These are phyloP conservation scores for Oligia latruncula DNA, from an alignment of 2,888 invertebrate species.

Conservation along the genomic window DNA sequence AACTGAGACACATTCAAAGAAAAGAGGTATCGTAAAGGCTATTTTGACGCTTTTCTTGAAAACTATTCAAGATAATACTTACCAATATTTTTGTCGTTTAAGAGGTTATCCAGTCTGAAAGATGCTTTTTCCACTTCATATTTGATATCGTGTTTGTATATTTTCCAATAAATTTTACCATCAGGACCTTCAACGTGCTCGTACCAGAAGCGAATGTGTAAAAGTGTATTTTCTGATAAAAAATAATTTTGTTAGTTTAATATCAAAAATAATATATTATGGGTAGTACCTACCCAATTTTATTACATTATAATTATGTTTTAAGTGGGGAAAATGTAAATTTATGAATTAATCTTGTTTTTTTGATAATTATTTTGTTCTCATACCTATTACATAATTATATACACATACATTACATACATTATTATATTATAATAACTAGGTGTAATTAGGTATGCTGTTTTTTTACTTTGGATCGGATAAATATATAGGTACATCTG, in stretches of 20 bases:
- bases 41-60: too few relatives aligned
- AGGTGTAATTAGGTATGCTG: too few relatives aligned
- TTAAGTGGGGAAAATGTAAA: background rate
- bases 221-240: constrained; percentile 76
- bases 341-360: background rate
- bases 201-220: constrained; percentile 81
- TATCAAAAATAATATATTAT: background rate
- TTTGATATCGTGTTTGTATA: constrained; percentile 80
- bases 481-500: background rate
- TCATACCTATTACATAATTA: background rate
- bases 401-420: too few relatives aligned
- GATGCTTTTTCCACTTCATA: constrained; percentile 80
- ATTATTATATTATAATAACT: too few relatives aligned
- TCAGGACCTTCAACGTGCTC: constrained; percentile 76
- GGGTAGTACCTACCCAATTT: background rate
- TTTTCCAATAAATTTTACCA: constrained; percentile 81
- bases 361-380: background rate
- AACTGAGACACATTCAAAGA: background rate
- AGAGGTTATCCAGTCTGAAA: constrained; percentile 79
- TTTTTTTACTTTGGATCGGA: background rate
- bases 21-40: background rate
- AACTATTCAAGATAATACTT: background rate
- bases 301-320: background rate
- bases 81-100: constrained; percentile 81
- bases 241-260: background rate